Percentiles rank a stretch among this genome's conserved stretches.
Conservation (phyloP, 2,113 vertebrate species). For the Trematomus loennbergii region DNA sequence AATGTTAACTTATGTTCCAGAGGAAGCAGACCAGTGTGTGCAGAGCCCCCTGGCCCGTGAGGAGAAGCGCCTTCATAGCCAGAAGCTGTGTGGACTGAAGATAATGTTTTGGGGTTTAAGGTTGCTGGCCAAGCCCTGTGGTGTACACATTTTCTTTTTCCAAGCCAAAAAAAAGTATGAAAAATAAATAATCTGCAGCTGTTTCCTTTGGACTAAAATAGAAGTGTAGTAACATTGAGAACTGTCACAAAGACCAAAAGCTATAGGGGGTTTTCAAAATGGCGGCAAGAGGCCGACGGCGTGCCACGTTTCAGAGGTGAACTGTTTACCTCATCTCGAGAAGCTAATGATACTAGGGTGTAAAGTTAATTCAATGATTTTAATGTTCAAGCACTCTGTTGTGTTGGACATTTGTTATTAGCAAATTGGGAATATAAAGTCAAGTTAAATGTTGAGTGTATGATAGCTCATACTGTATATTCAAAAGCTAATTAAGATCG, state of each 20-base stretch:
- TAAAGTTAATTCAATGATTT: too few relatives aligned
- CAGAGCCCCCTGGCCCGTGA: constrained; percentile 40
- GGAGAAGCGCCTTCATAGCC: constrained; percentile 37
- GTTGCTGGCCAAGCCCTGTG: constrained; percentile 15
- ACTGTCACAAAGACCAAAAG: not conserved
- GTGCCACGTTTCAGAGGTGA: not conserved
- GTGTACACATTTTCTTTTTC: constrained; percentile 11
- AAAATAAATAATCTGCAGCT: constrained; percentile 17
- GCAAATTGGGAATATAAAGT: too few relatives aligned
- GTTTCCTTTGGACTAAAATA: not conserved
- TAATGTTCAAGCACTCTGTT: too few relatives aligned
- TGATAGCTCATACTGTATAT: too few relatives aligned
- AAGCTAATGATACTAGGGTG: not conserved
- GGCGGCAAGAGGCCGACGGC: not conserved
- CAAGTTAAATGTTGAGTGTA: too few relatives aligned
- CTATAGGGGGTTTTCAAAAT: not conserved
- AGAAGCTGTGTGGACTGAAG: constrained; percentile 39
- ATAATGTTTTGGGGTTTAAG: constrained; percentile 51
- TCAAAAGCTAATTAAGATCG: too few relatives aligned
- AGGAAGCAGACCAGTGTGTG: constrained; percentile 17
- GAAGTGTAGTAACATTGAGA: not conserved
- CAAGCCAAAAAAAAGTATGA: constrained; percentile 9
- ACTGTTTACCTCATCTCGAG: not conserved
- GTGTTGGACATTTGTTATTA: too few relatives aligned
- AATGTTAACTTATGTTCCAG: constrained; percentile 56